Evolutionary conservation across 2,113 vertebrate species (phyloP).

Genomic region (Dryoscopus gambensis): DNA sequence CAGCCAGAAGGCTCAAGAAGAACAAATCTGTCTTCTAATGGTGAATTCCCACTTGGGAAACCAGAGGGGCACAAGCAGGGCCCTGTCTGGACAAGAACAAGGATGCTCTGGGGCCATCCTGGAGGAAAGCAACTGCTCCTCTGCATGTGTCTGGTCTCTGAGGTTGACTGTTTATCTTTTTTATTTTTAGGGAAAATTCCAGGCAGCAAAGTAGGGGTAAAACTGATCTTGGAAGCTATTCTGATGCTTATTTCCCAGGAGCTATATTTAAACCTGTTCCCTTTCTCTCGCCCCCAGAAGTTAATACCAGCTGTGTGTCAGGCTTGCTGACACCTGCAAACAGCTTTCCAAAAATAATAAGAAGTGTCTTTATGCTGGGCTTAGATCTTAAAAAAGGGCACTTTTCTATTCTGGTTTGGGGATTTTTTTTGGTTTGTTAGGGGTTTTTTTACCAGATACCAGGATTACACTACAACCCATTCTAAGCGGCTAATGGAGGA

Average conservation of each 20-base stretch:
- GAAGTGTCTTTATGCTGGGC: background rate
- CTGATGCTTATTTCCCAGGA: background rate
- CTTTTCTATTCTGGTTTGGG: background rate
- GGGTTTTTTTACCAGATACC: background rate
- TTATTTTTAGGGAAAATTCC: background rate
- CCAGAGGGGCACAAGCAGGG: background rate
- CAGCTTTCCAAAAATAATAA: background rate
- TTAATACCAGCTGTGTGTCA: background rate
- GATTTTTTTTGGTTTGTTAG: background rate
- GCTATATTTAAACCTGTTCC: background rate
- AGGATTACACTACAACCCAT: background rate
- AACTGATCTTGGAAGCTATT: background rate
- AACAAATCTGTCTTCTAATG: background rate
- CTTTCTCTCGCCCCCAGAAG: background rate
- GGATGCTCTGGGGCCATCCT: background rate
- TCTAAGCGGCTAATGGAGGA: background rate
- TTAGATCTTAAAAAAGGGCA: background rate
- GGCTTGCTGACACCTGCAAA: background rate
- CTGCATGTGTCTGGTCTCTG: background rate
- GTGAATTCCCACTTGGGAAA: background rate
- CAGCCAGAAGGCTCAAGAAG: background rate
- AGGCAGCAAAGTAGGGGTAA: background rate
- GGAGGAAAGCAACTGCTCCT: background rate
- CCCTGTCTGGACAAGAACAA: background rate
- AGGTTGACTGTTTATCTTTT: background rate